phyloP scores from a whole-genome alignment of 2,797 vertebrate species.

The Pseudochirops cupreus region DNA sequence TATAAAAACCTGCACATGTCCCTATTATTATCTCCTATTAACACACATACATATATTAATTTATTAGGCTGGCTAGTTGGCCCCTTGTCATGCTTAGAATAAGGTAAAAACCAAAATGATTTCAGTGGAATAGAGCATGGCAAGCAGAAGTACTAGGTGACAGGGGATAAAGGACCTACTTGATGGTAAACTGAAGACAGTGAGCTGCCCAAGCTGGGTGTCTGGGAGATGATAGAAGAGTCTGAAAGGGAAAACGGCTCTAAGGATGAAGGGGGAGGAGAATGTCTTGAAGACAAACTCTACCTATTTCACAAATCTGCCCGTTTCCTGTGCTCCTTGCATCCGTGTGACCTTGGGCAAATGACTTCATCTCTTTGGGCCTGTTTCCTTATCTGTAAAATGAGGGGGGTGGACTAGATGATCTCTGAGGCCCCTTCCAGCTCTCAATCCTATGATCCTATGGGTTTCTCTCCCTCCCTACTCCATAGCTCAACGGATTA shows the following conservation, averaged over 20 bases:
- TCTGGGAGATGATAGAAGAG: conserved; percentile 8
- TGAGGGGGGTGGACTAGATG: background rate
- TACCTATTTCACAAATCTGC: background rate
- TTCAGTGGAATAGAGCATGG: background rate
- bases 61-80: conserved; percentile 31
- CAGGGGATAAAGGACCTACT: background rate
- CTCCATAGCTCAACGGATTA: background rate
- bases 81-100: background rate
- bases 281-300: background rate
- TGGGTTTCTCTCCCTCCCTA: background rate
- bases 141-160: background rate
- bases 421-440: background rate
- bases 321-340: background rate
- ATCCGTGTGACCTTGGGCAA: background rate
- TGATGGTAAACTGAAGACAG: background rate
- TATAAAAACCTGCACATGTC: background rate
- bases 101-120: background rate
- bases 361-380: background rate
- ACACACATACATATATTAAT: background rate
- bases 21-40: background rate
- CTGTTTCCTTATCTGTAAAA: background rate
- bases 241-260: background rate
- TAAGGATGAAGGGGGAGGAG: background rate
- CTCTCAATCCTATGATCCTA: conserved; percentile 10
- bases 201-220: background rate